Evolutionary conservation across 2,113 vertebrate species (phyloP), one percentile per base, ranked within the genome.

Genomic region (Paramisgurnus dabryanus): DNA sequence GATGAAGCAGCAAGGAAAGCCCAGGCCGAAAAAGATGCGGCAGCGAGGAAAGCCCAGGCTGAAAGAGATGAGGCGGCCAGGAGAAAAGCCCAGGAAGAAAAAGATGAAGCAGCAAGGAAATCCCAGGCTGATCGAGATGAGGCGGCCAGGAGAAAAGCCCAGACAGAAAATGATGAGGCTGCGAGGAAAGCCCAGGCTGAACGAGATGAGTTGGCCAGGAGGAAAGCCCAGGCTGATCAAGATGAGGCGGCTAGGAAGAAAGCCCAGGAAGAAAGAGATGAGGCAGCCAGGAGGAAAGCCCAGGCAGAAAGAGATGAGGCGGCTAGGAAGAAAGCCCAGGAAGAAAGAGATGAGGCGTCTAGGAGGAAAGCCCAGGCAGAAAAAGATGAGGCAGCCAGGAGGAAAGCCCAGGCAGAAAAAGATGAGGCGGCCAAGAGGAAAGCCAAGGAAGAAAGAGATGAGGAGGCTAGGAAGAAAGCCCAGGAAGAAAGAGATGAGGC

Each of bases 101-200:
- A 70, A 7, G 83, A 49, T 49, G 47, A 49, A 10, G 47, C 47
- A 10, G 47, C 47, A 2, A 34, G 47, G 11, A 49, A 11, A 49
- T 10, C 47, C 47, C 47, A 49, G 6, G 34, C 0, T 0, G 61
- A 40, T 3, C 15, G 76, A 86, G 43, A 78, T 15, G 47, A 27
- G 6, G 65, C 64, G 3, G 79, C 73, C 27, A 34, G 27, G n/a
- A 27, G 73, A 65, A 85, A 0, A 34, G 27, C 27, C 27, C 27
- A 34, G 27, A 39, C 39, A n/a, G 40, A 66, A n/a, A 9, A 80
- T 87, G 43, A 78, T 15, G 45, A 41, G 5, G 65, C 18, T 9
- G 79, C 68, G 18, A 27, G 71, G 70, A 81, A 17, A 7, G 71
- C 79, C 17, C 40, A 76, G 65, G 22, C 43, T 43, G 83, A 82